phyloP scores from a whole-genome alignment of 1,140 invertebrate species.

The Drosophila persimilis region DNA sequence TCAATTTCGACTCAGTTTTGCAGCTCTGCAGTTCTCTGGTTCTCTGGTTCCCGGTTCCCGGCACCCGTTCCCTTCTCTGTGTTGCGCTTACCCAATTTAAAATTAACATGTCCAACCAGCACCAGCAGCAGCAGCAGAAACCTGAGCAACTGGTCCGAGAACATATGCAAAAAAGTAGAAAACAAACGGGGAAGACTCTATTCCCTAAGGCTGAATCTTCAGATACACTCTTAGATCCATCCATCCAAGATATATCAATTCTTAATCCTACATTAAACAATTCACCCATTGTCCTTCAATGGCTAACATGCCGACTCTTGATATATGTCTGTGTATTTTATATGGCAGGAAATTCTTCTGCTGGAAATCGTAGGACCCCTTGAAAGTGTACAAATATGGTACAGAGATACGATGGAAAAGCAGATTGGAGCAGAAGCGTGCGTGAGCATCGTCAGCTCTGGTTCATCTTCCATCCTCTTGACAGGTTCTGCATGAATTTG shows the following conservation, averaged over 20 bases:
- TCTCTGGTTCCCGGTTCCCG: too few species aligned
- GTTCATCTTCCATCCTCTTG: conserved; percentile 48
- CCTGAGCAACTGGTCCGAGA: conserved; percentile 41
- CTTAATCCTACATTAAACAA: too few species aligned
- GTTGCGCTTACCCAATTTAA: conserved; percentile 69
- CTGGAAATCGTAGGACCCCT: too few species aligned
- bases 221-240: too few species aligned
- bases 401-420: conserved; percentile 18
- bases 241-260: too few species aligned
- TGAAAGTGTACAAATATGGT: too few species aligned
- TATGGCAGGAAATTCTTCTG: too few species aligned
- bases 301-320: too few species aligned
- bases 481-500: conserved; percentile 61
- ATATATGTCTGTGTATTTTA: too few species aligned
- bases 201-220: neutral
- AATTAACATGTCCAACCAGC: conserved; percentile 71
- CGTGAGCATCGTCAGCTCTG: conserved; percentile 46
- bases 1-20: conserved; percentile 62
- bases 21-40: conserved; percentile 35
- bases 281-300: too few species aligned
- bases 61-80: neutral
- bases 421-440: conserved; percentile 38
- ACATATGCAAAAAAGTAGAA: conserved; percentile 35
- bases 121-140: conserved; percentile 18
- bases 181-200: neutral